Percentiles rank a stretch among this genome's conserved stretches.
These are phyloP conservation scores for Drosophila mercatorum DNA, from an alignment of 2,888 invertebrate genomes.

Conservation along the genomic window DNA sequence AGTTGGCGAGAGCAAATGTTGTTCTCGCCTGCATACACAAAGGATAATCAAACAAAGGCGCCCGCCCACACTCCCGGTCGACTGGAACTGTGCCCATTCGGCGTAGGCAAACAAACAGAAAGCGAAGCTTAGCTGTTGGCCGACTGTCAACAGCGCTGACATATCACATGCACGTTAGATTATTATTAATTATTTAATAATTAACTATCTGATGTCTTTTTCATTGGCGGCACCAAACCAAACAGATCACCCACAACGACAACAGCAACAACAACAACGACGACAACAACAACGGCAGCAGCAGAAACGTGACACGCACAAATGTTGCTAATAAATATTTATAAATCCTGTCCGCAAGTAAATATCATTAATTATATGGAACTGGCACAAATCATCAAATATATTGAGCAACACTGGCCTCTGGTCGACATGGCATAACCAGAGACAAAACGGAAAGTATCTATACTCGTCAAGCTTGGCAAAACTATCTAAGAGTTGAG, in stretches of 20 bases:
- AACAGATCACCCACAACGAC: constrained; percentile 29
- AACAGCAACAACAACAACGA: background rate
- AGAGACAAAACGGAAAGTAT: too few species aligned
- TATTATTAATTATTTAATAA: constrained; percentile 59
- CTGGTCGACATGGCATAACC: background rate
- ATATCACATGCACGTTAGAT: constrained; percentile 48
- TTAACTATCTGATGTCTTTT: constrained; percentile 46
- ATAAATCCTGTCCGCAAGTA: constrained; percentile 55
- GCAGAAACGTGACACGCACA: constrained; percentile 23
- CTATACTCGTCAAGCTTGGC: too few species aligned
- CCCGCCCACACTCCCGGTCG: too few species aligned
- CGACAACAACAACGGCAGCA: background rate
- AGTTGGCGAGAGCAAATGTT: background rate
- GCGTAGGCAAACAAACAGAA: constrained; percentile 10
- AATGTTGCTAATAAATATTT: constrained; percentile 59
- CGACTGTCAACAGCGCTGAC: constrained; percentile 33
- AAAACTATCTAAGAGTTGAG: too few species aligned
- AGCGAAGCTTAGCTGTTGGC: constrained; percentile 5
- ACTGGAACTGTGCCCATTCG: background rate
- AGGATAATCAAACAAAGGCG: constrained; percentile 9
- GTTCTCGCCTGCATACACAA: background rate
- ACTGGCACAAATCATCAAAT: background rate
- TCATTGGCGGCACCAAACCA: constrained; percentile 27
- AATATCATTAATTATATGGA: constrained; percentile 53
- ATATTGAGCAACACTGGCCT: background rate